Evolutionary conservation across 2,113 vertebrate species (phyloP).

Genomic region (Tringa solitaria): DNA sequence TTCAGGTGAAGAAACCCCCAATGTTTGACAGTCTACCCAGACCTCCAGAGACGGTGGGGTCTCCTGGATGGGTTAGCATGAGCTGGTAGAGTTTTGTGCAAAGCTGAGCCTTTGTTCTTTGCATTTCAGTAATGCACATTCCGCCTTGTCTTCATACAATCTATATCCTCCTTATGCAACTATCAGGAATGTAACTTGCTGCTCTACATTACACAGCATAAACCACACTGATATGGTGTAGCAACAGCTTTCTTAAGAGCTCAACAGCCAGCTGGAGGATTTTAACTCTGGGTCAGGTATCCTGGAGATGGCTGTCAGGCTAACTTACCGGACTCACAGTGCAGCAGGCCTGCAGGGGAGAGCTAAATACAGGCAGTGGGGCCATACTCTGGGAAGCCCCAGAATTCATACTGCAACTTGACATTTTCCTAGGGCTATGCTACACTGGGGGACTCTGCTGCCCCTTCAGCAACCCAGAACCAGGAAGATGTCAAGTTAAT

Average conservation of each 20-base stretch:
- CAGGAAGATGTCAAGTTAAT: conserved; percentile 18
- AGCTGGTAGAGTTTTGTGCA: neutral
- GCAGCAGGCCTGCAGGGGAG: neutral
- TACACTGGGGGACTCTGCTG: neutral
- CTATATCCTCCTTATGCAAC: neutral
- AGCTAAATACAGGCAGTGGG: neutral
- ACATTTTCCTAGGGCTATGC: conserved; percentile 38
- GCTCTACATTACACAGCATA: neutral
- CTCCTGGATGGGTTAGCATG: neutral
- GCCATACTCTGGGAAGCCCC: neutral
- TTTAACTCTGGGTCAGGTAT: neutral
- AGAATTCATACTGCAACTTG: neutral
- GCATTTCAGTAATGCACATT: neutral
- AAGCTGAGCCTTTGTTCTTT: neutral
- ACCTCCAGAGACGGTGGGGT: neutral
- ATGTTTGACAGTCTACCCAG: neutral
- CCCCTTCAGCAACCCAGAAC: neutral
- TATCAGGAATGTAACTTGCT: neutral
- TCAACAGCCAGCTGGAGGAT: neutral
- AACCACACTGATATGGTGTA: neutral
- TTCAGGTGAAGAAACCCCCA: neutral
- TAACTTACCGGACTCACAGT: neutral
- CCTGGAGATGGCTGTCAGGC: neutral
- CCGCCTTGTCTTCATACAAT: neutral
- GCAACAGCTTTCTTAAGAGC: neutral